These are phyloP conservation scores for Xiphydria camelus DNA, from an alignment of 2,888 invertebrate species.

Conservation along the genomic window DNA sequence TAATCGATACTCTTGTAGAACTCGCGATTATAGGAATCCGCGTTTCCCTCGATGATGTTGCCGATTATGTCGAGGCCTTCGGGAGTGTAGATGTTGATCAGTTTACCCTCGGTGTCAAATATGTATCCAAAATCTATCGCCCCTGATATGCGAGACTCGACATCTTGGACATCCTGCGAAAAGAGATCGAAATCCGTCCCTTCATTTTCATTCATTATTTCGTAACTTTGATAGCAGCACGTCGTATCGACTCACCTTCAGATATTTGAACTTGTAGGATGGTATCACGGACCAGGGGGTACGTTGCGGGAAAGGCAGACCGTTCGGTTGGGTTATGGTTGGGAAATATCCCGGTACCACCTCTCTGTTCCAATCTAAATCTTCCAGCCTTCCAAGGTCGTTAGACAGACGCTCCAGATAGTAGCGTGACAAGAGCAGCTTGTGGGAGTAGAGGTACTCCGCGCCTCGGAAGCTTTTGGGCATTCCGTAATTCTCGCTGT, in stretches of 20 bases:
- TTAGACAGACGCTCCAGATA: conserved; percentile 63
- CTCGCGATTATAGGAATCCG: conserved; percentile 40
- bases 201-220: conserved; percentile 9
- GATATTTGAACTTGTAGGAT: conserved; percentile 34
- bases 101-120: conserved; percentile 36
- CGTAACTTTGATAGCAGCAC: no score
- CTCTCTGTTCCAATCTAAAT: conserved; percentile 59
- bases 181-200: conserved; percentile 5
- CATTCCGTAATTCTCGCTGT: conserved; percentile 59
- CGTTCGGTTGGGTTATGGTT: conserved; percentile 62
- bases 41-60: conserved; percentile 50
- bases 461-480: conserved; percentile 58
- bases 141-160: conserved; percentile 26
- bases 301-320: conserved; percentile 62
- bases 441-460: conserved; percentile 58
- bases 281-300: conserved; percentile 40
- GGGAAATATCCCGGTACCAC: conserved; percentile 64
- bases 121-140: conserved; percentile 38
- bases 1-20: conserved; percentile 48
- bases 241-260: conserved; percentile 35
- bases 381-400: conserved; percentile 57
- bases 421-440: conserved; percentile 60
- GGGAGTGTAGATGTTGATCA: conserved; percentile 37
- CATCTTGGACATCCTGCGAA: conserved; percentile 15
- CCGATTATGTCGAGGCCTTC: conserved; percentile 51